A percentile compares a stretch with the other conserved stretches of the same genome.
Evolutionary conservation across 2,888 invertebrate species (phyloP).

Genomic region (Hoplodrina blanda): DNA sequence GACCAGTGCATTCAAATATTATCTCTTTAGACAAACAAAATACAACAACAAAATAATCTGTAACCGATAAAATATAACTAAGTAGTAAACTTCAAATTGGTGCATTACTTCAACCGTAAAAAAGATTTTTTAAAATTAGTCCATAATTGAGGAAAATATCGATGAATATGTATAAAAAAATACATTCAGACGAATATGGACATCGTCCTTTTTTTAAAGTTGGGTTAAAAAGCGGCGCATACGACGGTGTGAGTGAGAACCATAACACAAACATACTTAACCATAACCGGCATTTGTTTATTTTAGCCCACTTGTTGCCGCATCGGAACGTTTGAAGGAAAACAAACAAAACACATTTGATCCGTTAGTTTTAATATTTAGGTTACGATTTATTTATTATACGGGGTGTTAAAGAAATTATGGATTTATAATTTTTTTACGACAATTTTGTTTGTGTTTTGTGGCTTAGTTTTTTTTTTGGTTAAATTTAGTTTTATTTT

Average conservation of each 20-base stretch:
- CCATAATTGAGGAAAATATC: too few species aligned
- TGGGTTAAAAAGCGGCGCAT: background rate
- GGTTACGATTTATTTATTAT: constrained; percentile 31
- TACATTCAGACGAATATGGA: too few species aligned
- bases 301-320: constrained; percentile 79
- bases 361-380: constrained; percentile 70
- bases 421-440: constrained; percentile 7
- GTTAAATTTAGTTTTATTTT: too few species aligned
- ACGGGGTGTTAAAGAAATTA: constrained; percentile 22
- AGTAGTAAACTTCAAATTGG: background rate
- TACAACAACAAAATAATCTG: too few species aligned
- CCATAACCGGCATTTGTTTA: constrained; percentile 76
- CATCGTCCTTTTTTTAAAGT: too few species aligned
- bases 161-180: too few species aligned
- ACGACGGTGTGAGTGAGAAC: constrained; percentile 39
- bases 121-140: too few species aligned
- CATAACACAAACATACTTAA: constrained; percentile 73
- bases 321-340: constrained; percentile 71
- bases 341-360: constrained; percentile 77
- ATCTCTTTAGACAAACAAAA: too few species aligned
- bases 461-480: too few species aligned
- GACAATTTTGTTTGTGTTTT: background rate
- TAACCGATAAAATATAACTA: background rate
- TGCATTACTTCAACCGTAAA: constrained; percentile 1
- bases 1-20: too few species aligned